Percentiles rank a stretch among this genome's conserved stretches.
These are phyloP conservation scores for Eulemur rubriventer DNA, from an alignment of 2,797 vertebrate genomes.

Conservation along the genomic window DNA sequence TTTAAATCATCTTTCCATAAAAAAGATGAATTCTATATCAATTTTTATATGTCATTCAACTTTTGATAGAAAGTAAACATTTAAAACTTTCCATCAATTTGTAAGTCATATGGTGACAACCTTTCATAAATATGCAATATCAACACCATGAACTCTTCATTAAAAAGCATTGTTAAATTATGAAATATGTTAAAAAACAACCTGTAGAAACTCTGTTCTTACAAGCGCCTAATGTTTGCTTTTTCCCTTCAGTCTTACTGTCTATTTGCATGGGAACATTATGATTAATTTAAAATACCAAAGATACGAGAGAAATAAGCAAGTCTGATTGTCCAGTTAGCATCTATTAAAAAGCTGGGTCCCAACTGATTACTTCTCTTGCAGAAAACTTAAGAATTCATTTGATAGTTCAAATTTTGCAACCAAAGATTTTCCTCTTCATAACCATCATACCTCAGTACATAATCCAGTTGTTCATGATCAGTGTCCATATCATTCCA, in stretches of 20 bases:
- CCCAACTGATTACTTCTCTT: not conserved
- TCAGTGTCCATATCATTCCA: not conserved
- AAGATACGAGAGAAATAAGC: not conserved
- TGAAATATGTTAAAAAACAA: not conserved
- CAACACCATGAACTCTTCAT: not conserved
- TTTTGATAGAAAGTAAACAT: not conserved
- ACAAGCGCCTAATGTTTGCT: not conserved
- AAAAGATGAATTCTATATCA: not conserved
- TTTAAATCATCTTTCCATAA: not conserved
- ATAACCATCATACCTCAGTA: not conserved
- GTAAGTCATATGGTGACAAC: not conserved
- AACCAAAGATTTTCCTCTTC: not conserved
- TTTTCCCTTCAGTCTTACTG: not conserved
- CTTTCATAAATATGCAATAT: not conserved
- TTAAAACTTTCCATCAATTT: not conserved
- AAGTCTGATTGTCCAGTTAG: not conserved
- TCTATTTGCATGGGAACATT: not conserved
- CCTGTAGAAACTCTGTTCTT: not conserved
- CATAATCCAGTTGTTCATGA: not conserved
- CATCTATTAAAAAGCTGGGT: not conserved
- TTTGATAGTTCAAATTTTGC: not conserved
- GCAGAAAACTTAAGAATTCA: not conserved
- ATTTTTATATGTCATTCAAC: not conserved
- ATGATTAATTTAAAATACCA: not conserved
- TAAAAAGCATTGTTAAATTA: constrained; percentile 12